phyloP scores from a whole-genome alignment of 2,113 vertebrate species.

The Hydrochoerus hydrochaeris region DNA sequence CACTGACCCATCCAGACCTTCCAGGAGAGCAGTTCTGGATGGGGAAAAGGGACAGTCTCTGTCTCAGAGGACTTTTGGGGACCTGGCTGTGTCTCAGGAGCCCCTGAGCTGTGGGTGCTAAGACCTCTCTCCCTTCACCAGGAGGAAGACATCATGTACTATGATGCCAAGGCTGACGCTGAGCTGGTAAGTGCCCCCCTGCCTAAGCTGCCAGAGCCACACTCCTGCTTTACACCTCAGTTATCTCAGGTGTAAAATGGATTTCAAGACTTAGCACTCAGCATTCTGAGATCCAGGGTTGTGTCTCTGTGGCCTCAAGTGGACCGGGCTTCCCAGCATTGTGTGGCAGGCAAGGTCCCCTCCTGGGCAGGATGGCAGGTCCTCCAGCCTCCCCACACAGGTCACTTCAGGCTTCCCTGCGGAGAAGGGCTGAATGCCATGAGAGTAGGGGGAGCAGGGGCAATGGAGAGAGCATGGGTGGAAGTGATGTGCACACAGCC shows the following conservation, averaged over 20 bases:
- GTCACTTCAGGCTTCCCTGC: background rate
- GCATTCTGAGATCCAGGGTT: background rate
- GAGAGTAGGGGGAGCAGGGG: background rate
- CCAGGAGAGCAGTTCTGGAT: background rate
- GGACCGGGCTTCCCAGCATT: no score
- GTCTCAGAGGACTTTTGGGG: background rate
- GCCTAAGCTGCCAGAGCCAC: background rate
- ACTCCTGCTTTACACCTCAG: background rate
- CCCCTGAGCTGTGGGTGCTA: background rate
- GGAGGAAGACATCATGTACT: conserved; percentile 97
- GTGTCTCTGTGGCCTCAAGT: background rate
- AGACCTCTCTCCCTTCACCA: conserved; percentile 82
- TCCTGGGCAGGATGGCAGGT: background rate
- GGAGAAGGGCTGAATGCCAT: background rate
- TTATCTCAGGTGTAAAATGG: background rate
- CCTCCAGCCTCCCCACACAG: background rate
- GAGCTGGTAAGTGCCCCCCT: conserved; percentile 93
- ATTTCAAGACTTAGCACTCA: background rate
- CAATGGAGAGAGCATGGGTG: background rate
- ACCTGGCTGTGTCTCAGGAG: background rate
- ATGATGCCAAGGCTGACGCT: conserved; percentile 96
- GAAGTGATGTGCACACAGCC: background rate
- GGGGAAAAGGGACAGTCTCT: background rate
- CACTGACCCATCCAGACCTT: background rate
- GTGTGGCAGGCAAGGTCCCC: background rate